Evolutionary conservation across 2,113 vertebrate species (phyloP).

Genomic region (Planiliza haematocheilus): DNA sequence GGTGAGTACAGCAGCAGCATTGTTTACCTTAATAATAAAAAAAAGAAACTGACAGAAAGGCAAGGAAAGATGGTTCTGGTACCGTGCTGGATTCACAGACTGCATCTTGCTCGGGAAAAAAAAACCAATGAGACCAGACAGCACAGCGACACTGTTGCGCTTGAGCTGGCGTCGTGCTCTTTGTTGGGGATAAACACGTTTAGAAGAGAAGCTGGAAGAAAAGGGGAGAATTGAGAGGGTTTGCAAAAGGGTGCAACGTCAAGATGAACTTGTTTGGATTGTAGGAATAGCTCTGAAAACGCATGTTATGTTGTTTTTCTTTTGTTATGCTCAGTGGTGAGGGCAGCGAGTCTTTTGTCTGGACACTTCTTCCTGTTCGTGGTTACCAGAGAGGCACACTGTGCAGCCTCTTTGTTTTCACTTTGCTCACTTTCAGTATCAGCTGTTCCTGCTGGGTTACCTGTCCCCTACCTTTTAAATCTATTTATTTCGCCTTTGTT

Average conservation of each 20-base stretch:
- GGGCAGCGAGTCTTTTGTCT: slow-evolving; percentile 64
- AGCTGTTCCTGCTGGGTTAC: slow-evolving; percentile 47
- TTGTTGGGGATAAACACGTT: slow-evolving; percentile 56
- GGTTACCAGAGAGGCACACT: slow-evolving; percentile 47
- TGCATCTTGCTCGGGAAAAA: slow-evolving; percentile 8
- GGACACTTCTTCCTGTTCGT: slow-evolving; percentile 64
- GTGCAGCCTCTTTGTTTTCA: slow-evolving; percentile 71
- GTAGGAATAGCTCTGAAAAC: fast-evolving
- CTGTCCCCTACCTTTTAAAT: background rate
- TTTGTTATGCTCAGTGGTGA: background rate
- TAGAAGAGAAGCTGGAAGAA: slow-evolving; percentile 3
- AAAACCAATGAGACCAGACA: slow-evolving; percentile 10
- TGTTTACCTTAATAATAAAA: slow-evolving; percentile 8
- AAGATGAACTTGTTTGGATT: background rate
- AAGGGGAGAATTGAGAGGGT: background rate
- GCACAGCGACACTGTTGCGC: slow-evolving; percentile 53
- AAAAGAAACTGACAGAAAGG: background rate
- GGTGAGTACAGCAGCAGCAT: slow-evolving; percentile 74
- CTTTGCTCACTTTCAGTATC: slow-evolving; percentile 37
- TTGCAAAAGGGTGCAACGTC: background rate
- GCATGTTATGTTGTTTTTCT: slow-evolving; percentile 7
- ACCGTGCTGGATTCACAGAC: slow-evolving; percentile 43
- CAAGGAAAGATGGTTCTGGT: slow-evolving; percentile 5
- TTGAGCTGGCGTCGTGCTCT: slow-evolving; percentile 55
- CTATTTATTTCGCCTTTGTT: background rate